Conservation (phyloP, 2,888 invertebrate species). For the Noctua fimbriata region DNA sequence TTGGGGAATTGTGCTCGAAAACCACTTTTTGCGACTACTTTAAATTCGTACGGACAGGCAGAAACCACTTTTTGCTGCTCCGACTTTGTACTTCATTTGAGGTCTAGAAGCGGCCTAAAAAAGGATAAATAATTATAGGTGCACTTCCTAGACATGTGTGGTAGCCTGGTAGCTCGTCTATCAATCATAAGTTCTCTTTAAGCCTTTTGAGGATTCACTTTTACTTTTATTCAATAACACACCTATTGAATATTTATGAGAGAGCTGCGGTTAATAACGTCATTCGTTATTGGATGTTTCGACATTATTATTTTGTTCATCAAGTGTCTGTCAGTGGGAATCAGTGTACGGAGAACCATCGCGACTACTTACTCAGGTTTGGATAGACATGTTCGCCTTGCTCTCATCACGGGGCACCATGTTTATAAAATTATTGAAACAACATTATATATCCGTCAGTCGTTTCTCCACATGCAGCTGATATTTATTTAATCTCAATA, state of each 20-base stretch:
- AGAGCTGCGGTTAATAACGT: slow-evolving; percentile 78
- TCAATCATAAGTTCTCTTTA: slow-evolving; percentile 79
- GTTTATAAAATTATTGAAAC: slow-evolving; percentile 41
- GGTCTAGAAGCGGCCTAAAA: slow-evolving; percentile 52
- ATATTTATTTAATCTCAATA: slow-evolving; percentile 26
- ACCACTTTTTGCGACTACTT: slow-evolving; percentile 55
- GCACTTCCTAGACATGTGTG: slow-evolving; percentile 77
- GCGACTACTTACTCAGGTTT: slow-evolving; percentile 80
- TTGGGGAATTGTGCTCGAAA: slow-evolving; percentile 40
- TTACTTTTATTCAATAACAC: slow-evolving; percentile 87
- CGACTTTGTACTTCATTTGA: slow-evolving; percentile 45
- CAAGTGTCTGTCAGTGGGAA: slow-evolving; percentile 74
- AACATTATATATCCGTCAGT: slow-evolving; percentile 49
- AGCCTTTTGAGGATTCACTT: slow-evolving; percentile 82
- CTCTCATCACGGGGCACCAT: slow-evolving; percentile 53
- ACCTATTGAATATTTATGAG: slow-evolving; percentile 85
- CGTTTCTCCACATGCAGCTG: slow-evolving; percentile 35
- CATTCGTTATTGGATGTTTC: slow-evolving; percentile 78
- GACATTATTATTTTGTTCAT: slow-evolving; percentile 80
- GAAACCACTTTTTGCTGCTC: slow-evolving; percentile 56
- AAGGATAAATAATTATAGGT: slow-evolving; percentile 74
- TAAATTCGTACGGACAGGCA: slow-evolving; percentile 41
- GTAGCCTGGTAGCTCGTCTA: slow-evolving; percentile 69
- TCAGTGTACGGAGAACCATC: slow-evolving; percentile 74
- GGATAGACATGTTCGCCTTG: slow-evolving; percentile 78